phyloP scores from a whole-genome alignment of 2,888 invertebrate genomes.

The Pollenia labialis region DNA sequence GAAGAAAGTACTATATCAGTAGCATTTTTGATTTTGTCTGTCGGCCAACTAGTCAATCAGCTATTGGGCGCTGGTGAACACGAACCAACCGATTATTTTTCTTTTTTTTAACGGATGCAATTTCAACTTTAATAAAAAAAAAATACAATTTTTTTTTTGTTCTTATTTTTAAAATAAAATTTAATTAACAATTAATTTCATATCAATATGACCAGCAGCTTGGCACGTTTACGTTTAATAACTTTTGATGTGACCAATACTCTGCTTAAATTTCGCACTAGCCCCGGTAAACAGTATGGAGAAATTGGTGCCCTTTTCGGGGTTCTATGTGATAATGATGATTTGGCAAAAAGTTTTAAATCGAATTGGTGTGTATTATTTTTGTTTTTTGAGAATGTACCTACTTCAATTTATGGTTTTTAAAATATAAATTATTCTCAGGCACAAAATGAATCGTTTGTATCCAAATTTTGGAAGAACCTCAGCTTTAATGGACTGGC shows the following conservation, averaged over 20 bases:
- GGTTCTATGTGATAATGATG: constrained; percentile 86
- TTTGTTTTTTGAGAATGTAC: neutral
- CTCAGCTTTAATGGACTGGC: constrained; percentile 88
- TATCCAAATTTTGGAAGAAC: constrained; percentile 93
- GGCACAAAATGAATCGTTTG: constrained; percentile 86
- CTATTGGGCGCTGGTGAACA: constrained; percentile 48
- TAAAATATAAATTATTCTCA: constrained; percentile 62
- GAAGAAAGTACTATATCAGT: neutral
- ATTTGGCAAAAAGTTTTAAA: constrained; percentile 87
- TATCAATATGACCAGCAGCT: constrained; percentile 77
- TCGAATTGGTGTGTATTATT: constrained; percentile 85
- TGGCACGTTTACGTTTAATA: constrained; percentile 85
- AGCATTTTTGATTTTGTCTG: constrained; percentile 18
- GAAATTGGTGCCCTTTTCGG: constrained; percentile 89
- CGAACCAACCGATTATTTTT: constrained; percentile 18
- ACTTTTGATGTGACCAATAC: constrained; percentile 97
- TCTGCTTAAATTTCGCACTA: constrained; percentile 88
- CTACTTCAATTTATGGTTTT: neutral
- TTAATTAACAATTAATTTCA: neutral
- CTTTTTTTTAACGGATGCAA: constrained; percentile 3
- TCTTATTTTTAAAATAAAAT: constrained; percentile 1
- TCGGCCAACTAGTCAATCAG: constrained; percentile 43
- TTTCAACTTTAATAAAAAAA: neutral
- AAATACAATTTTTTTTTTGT: neutral
- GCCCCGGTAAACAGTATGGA: constrained; percentile 91